Percentiles rank a stretch among this genome's conserved stretches.
These are phyloP conservation scores for Cottoperca gobio DNA, from an alignment of 2,797 vertebrate genomes.

Conservation along the genomic window DNA sequence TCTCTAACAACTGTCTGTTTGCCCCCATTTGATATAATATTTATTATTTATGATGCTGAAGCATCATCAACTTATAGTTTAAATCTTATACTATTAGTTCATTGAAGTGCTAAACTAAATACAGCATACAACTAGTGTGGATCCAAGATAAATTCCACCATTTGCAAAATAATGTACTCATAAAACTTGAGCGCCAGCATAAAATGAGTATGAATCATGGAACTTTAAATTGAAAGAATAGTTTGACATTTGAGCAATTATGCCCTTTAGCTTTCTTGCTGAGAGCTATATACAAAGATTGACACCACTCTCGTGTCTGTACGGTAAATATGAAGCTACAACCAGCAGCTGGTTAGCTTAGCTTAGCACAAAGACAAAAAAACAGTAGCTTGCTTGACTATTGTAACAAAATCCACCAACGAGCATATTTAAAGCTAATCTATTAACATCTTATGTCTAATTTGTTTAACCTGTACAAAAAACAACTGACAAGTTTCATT, in stretches of 20 bases:
- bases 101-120: conserved; percentile 42
- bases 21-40: conserved; percentile 23
- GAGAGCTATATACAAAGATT: not conserved
- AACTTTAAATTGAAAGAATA: conserved; percentile 14
- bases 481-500: not conserved
- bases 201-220: conserved; percentile 27
- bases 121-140: conserved; percentile 13
- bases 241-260: conserved; percentile 23
- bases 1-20: conserved; percentile 11
- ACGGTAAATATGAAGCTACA: not conserved
- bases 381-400: not conserved
- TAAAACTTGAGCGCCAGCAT: conserved; percentile 31
- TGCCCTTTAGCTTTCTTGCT: not conserved
- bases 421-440: not conserved
- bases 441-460: not conserved
- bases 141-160: conserved; percentile 30
- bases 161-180: conserved; percentile 15
- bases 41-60: conserved; percentile 27
- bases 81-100: conserved; percentile 32
- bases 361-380: conserved; percentile 15
- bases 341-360: conserved; percentile 8
- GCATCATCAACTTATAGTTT: conserved; percentile 42
- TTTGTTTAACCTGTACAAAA: not conserved
- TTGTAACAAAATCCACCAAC: not conserved
- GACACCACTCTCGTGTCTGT: not conserved